Evolutionary conservation across 1,140 invertebrate species (phyloP).

Genomic region (Drosophila erecta): DNA sequence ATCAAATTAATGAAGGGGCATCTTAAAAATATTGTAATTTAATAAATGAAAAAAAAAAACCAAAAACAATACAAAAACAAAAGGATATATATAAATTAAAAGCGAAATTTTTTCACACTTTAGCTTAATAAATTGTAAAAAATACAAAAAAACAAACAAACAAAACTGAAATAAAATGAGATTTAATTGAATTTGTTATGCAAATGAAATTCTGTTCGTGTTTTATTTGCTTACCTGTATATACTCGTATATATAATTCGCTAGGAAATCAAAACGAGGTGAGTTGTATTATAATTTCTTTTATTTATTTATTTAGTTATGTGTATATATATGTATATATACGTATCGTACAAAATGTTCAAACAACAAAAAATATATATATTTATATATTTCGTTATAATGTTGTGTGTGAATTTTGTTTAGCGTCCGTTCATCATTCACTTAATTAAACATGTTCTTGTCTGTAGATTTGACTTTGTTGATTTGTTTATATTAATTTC

Average conservation of each 20-base stretch:
- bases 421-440: conserved; percentile 34
- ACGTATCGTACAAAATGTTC: conserved; percentile 62
- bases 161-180: conserved; percentile 84
- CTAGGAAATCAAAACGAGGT: neutral
- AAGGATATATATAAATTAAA: conserved; percentile 64
- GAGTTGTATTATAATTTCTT: conserved; percentile 51
- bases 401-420: conserved; percentile 45
- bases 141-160: conserved; percentile 71
- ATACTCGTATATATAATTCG: too few relatives aligned
- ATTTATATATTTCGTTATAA: conserved; percentile 47
- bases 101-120: conserved; percentile 85
- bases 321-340: conserved; percentile 58
- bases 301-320: conserved; percentile 70
- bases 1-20: conserved; percentile 52
- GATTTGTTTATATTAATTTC: conserved; percentile 41
- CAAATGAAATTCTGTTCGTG: conserved; percentile 68
- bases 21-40: conserved; percentile 68
- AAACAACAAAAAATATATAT: conserved; percentile 63
- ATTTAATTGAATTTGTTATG: conserved; percentile 85
- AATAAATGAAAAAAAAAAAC: conserved; percentile 61
- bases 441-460: conserved; percentile 34
- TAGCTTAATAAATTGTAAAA: conserved; percentile 85
- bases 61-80: conserved; percentile 44
- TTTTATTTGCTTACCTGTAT: conserved; percentile 4
- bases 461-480: conserved; percentile 37